These are phyloP conservation scores for Cistogaster globosa DNA, from an alignment of 2,888 invertebrate genomes.

Conservation along the genomic window DNA sequence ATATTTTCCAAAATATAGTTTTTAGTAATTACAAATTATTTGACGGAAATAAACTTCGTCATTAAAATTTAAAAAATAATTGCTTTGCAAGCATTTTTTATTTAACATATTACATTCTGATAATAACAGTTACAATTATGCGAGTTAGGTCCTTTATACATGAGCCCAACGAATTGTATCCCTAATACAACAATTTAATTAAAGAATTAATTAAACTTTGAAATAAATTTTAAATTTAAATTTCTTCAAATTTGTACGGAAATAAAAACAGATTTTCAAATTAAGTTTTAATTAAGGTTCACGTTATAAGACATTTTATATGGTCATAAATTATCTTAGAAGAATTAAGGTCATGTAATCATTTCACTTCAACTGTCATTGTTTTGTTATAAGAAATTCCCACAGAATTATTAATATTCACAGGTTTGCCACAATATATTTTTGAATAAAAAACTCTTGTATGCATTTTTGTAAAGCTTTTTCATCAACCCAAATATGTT, in stretches of 20 bases:
- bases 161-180: too few relatives aligned
- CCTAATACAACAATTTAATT: too few relatives aligned
- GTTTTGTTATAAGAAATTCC: conserved; percentile 32
- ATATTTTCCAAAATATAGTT: too few relatives aligned
- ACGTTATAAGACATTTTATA: neutral
- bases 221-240: too few relatives aligned
- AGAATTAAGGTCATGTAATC: conserved; percentile 48
- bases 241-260: neutral
- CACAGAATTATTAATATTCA: conserved; percentile 15
- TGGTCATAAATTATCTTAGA: neutral
- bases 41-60: too few relatives aligned
- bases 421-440: conserved; percentile 27
- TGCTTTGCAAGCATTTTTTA: too few relatives aligned
- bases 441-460: neutral
- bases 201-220: too few relatives aligned
- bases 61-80: too few relatives aligned
- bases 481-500: conserved; percentile 4
- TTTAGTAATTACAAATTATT: too few relatives aligned
- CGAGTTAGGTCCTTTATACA: too few relatives aligned
- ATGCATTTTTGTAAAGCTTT: conserved; percentile 22
- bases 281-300: neutral
- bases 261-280: neutral
- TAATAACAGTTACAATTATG: too few relatives aligned
- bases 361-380: conserved; percentile 25
- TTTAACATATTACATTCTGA: too few relatives aligned